phyloP scores from a whole-genome alignment of 1,140 invertebrate species.

The Caenorhabditis briggsae region DNA sequence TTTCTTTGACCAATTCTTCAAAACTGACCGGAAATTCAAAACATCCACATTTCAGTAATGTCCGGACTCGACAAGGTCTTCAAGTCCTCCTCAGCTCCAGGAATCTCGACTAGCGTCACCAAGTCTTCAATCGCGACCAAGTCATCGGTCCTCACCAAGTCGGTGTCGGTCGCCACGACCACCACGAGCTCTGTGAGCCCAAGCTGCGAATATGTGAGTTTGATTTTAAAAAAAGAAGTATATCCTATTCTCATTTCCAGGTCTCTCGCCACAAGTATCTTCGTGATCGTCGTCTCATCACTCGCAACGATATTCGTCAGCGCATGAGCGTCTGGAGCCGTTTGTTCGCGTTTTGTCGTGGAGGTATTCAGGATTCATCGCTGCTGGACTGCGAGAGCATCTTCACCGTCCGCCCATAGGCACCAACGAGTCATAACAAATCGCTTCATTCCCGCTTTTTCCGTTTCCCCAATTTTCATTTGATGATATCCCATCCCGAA shows the following conservation, averaged over 20 bases:
- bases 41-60: background rate
- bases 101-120: background rate
- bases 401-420: background rate
- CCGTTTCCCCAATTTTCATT: background rate
- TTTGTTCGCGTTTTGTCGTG: slow-evolving; percentile 7
- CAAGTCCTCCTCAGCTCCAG: background rate
- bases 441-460: background rate
- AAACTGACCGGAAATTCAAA: background rate
- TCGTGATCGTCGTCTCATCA: slow-evolving; percentile 6
- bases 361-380: background rate
- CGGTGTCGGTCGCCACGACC: background rate
- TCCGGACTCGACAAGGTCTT: background rate
- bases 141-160: background rate
- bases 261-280: slow-evolving; percentile 6
- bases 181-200: slow-evolving; percentile 10
- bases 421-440: too few species aligned
- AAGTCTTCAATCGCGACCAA: background rate
- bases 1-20: too few species aligned
- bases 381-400: background rate
- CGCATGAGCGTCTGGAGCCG: slow-evolving; percentile 42
- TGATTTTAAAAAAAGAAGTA: background rate
- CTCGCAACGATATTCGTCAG: slow-evolving; percentile 1
- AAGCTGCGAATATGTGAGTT: slow-evolving; percentile 14
- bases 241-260: background rate
- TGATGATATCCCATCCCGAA: too few species aligned